Evolutionary conservation across 2,797 vertebrate genomes (phyloP).

Genomic region (Cheirogaleus major): DNA sequence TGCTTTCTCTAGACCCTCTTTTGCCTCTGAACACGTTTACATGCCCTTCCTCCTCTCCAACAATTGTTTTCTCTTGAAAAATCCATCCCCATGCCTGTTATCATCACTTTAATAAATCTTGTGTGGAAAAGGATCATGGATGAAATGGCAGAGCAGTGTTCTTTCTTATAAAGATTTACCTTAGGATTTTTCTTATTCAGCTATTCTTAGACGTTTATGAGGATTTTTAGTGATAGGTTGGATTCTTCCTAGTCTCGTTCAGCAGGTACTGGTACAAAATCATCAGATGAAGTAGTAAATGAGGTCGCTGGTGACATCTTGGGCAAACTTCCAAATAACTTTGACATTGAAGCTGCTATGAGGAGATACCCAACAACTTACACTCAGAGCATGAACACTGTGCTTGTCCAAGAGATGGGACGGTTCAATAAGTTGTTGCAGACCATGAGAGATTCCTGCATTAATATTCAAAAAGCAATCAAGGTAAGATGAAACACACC

Average conservation of each 20-base stretch:
- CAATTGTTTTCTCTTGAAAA: neutral
- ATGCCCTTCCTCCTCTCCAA: neutral
- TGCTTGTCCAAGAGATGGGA: slow-evolving; percentile 95
- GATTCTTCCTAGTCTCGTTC: slow-evolving; percentile 86
- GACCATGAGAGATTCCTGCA: slow-evolving; percentile 89
- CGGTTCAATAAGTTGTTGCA: slow-evolving; percentile 92
- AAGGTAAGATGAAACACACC: slow-evolving; percentile 85
- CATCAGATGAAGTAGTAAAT: slow-evolving; percentile 90
- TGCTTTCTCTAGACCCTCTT: neutral
- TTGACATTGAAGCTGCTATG: slow-evolving; percentile 90
- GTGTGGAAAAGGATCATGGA: neutral
- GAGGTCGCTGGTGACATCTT: slow-evolving; percentile 93
- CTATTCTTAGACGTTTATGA: neutral
- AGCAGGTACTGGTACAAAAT: slow-evolving; percentile 88
- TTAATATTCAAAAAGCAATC: slow-evolving; percentile 93
- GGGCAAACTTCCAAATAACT: slow-evolving; percentile 91
- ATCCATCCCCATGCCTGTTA: neutral
- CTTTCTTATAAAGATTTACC: neutral
- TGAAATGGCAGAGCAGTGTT: neutral
- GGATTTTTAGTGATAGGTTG: neutral
- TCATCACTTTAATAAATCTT: neutral
- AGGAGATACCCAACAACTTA: slow-evolving; percentile 92
- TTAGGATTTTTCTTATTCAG: neutral
- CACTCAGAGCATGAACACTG: slow-evolving; percentile 95
- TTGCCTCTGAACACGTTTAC: neutral